Evolutionary conservation across 2,113 vertebrate genomes (phyloP), one percentile per base, ranked within the genome.

Genomic region (Danio rerio): DNA sequence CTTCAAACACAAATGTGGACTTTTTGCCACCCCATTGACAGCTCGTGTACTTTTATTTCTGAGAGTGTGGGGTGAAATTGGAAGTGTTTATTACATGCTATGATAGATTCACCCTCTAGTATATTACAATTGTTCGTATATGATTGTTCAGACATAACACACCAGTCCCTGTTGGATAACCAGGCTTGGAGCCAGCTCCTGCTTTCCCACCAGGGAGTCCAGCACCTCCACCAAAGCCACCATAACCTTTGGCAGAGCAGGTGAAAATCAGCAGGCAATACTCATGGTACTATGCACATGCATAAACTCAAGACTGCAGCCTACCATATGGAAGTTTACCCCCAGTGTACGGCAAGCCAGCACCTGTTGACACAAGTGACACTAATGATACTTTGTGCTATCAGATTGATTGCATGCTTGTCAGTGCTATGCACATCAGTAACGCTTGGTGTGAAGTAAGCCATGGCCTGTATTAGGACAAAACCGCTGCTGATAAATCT

Each of bases 131-230:
- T 4, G 47, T 70, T 70, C 5, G 10, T 12, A 50, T 7, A 52
- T 21, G 6, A 49, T 7, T 12, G 68, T n/a, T 50, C 10, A 47
- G 18, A 70, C 10, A 50, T 70, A 49, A 91, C 87, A 65, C 87
- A 98, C 97, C 97, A 88, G 96, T 98, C 76, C 96, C 97, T 0
- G 96, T 92, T 31, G 98, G 98, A 89, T 95, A 98, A 63, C 96
- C 96, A 5, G 95, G 94, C 59, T 93, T 96, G 20, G 94, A 89
- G 42, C 80, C 95, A 2, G 84, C 86, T 7, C 94, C 94, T 10
- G 90, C 86, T 65, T 83, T 74, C 52, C 89, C 91, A 61, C 91
- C 93, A 13, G 92, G 91, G 53, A 94, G 91, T 71, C 93, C 93
- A 53, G 78, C 71, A 40, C 92, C 92, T 6, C 91, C 88, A 12